Evolutionary conservation across 2,113 vertebrate genomes (phyloP).

Genomic region (Hemicordylus capensis): DNA sequence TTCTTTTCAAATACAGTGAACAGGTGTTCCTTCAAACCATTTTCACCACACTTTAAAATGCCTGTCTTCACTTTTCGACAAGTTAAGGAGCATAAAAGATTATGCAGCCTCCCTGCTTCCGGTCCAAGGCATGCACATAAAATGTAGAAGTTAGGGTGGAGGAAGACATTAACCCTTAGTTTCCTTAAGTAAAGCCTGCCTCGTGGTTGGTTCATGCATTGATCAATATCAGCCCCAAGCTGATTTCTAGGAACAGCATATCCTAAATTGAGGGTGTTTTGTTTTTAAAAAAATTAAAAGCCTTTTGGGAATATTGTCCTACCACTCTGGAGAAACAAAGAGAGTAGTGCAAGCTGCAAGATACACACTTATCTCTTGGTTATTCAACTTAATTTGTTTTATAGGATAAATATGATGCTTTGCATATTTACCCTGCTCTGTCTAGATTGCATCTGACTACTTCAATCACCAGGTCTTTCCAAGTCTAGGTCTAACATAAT

Average conservation of each 20-base stretch:
- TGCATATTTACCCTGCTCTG: neutral
- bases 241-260: no score
- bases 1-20: neutral
- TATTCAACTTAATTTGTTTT: neutral
- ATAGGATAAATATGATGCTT: no score
- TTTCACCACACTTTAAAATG: neutral
- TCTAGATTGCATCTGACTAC: neutral
- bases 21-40: neutral
- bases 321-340: neutral
- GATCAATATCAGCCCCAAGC: no score
- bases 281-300: no score
- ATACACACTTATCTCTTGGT: neutral
- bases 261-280: no score
- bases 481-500: neutral
- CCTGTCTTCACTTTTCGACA: neutral
- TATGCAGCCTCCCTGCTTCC: neutral
- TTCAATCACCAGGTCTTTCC: neutral
- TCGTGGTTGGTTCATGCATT: neutral
- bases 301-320: no score
- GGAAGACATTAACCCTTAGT: neutral
- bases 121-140: neutral
- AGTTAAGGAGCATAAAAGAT: neutral
- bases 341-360: neutral
- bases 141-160: neutral
- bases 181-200: neutral